Evolutionary conservation across 1,140 invertebrate species (phyloP), one percentile per base, ranked within the genome.

Genomic region (Bradynema listronoti): DNA sequence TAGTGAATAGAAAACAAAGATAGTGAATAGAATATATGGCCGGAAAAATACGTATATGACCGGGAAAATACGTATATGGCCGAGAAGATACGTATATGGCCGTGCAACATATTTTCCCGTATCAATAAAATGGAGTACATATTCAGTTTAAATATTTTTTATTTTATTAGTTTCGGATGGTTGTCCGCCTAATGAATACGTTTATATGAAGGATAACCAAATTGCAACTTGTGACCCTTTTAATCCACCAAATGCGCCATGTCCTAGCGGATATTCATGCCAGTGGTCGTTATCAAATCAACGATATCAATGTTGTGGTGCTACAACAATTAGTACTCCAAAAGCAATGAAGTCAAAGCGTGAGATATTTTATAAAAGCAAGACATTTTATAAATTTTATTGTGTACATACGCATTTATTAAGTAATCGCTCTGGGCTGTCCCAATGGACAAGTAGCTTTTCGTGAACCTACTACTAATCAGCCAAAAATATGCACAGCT

Each of bases 241-340:
- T 66, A 75, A 75, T 53, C 73, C 73, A 25, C 75, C 75, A 4
- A 75, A 75, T 63, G 75, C 73, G 24, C 73, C 73, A 19, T 75
- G 73, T 53, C 73, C 75, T 6, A 57, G 29, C 36, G 75, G 75
- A 2, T 75, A 75, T 46, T 74, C 73, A 22, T 75, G 73, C 50
- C 73, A 75, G 42, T 75, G 75, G 75, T 78, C 75, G 2, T 41
- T 75, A 51, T 72, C 74, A 41, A 75, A 78, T 45, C 73, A 75
- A 57, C 43, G 73, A 32, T 75, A 75, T 43, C 72, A 75, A 55
- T 75, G 73, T 50, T 75, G 73, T 55, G 75, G 73, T 36, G 72
- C 73, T 9, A 77, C 71, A 2, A 66, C 73, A n/a, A 75, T 78
- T 53, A 67, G 61, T 33, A 66, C 65, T 36, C 74, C 75, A 11